These are phyloP conservation scores for Synchiropus splendidus DNA, from an alignment of 2,113 vertebrate genomes.

Conservation along the genomic window DNA sequence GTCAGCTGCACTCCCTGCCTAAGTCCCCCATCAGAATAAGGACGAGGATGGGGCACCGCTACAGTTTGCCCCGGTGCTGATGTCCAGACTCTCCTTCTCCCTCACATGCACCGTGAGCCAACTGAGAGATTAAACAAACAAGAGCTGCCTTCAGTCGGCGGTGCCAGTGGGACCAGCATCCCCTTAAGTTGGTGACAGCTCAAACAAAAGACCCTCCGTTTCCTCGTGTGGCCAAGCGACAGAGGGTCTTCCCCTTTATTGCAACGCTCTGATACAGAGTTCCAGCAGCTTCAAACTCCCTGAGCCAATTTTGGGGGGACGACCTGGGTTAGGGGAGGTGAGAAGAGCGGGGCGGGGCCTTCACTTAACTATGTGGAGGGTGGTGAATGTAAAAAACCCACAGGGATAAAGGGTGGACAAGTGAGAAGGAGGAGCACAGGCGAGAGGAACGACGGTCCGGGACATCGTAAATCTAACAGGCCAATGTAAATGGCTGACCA, in stretches of 20 bases:
- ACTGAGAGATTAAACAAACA: slow-evolving; percentile 28
- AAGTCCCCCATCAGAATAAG: too few species aligned
- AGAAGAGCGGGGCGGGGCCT: too few species aligned
- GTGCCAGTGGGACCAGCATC: slow-evolving; percentile 7
- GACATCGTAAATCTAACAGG: slow-evolving; percentile 24
- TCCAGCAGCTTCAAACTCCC: not conserved
- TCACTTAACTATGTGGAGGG: too few species aligned
- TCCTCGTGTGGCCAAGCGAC: slow-evolving; percentile 12
- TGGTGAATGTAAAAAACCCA: not conserved
- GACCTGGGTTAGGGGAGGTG: too few species aligned
- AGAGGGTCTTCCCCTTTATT: slow-evolving; percentile 6
- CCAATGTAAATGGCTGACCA: slow-evolving; percentile 16
- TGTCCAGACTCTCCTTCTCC: too few species aligned
- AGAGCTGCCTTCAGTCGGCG: slow-evolving; percentile 20
- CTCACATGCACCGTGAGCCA: not conserved
- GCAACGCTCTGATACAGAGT: slow-evolving; percentile 10
- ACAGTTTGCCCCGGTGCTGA: too few species aligned
- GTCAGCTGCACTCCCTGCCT: too few species aligned
- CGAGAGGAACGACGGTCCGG: slow-evolving; percentile 14
- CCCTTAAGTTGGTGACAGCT: slow-evolving; percentile 25
- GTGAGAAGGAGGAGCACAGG: slow-evolving; percentile 22
- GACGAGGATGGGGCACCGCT: too few species aligned
- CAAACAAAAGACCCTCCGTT: slow-evolving; percentile 18
- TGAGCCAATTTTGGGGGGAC: too few species aligned
- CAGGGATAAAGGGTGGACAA: slow-evolving; percentile 24